Evolutionary conservation across 2,113 vertebrate genomes (phyloP).

Genomic region (Scolopax mira): DNA sequence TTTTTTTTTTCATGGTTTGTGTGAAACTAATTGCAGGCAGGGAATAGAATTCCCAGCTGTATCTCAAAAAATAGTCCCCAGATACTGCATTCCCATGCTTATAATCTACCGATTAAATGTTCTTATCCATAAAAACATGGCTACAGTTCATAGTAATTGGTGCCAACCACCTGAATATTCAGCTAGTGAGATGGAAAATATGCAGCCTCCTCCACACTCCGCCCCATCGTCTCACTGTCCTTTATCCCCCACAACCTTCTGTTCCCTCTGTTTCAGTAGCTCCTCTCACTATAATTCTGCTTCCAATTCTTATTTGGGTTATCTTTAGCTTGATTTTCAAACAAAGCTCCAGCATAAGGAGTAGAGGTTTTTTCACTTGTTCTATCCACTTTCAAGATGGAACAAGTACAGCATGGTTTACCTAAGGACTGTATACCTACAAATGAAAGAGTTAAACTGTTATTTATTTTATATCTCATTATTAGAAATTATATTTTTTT

Average conservation of each 20-base stretch:
- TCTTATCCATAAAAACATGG: neutral
- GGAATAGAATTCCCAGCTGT: neutral
- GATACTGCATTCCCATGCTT: neutral
- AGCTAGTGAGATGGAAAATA: neutral
- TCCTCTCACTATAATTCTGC: neutral
- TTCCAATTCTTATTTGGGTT: neutral
- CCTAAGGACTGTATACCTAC: neutral
- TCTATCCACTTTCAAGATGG: neutral
- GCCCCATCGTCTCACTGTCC: fast-evolving
- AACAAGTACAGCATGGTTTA: neutral
- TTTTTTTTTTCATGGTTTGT: no score
- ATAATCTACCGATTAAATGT: neutral
- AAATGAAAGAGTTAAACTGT: neutral
- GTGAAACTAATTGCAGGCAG: neutral
- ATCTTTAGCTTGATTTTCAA: neutral
- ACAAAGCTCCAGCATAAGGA: neutral
- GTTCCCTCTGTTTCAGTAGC: neutral
- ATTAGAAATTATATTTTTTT: neutral
- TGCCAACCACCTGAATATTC: neutral
- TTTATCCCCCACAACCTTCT: neutral
- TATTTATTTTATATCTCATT: neutral
- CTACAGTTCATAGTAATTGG: neutral
- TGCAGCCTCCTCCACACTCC: neutral
- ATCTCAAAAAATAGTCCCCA: neutral
- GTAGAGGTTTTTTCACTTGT: neutral